Percentiles rank a stretch among this genome's conserved stretches.
Evolutionary conservation across 2,888 invertebrate genomes (phyloP).

Genomic region (Mythimna loreyi): DNA sequence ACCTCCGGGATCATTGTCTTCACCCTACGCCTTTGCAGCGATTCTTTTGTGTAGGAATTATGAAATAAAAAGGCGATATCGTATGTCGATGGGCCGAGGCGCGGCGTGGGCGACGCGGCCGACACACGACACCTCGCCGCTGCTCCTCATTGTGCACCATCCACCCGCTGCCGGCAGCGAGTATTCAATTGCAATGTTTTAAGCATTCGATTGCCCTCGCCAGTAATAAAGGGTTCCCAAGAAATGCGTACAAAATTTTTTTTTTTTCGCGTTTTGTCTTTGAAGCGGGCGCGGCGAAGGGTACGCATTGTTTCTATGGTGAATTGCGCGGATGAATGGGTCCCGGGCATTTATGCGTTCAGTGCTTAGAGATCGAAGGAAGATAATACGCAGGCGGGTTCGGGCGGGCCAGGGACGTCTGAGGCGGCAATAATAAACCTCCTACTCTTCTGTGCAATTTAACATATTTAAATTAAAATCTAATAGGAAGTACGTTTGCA

Average conservation of each 20-base stretch:
- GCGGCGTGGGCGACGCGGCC: constrained; percentile 73
- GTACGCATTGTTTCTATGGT: constrained; percentile 88
- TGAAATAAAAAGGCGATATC: constrained; percentile 90
- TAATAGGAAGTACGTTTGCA: constrained; percentile 17
- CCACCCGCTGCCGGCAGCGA: constrained; percentile 78
- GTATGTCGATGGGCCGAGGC: constrained; percentile 84
- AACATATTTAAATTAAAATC: constrained; percentile 29
- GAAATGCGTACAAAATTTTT: constrained; percentile 82
- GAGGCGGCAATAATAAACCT: constrained; percentile 84
- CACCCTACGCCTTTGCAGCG: constrained; percentile 88
- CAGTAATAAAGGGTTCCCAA: constrained; percentile 88
- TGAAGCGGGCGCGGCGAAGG: constrained; percentile 85
- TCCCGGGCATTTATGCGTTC: constrained; percentile 82
- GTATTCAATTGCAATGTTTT: constrained; percentile 89
- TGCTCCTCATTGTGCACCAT: constrained; percentile 77
- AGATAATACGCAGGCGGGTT: constrained; percentile 86
- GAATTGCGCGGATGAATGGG: constrained; percentile 88
- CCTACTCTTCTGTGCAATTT: constrained; percentile 71
- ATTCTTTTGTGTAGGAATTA: constrained; percentile 88
- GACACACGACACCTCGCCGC: constrained; percentile 81
- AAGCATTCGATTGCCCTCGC: constrained; percentile 90
- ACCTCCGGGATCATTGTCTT: constrained; percentile 91
- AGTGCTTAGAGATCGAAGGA: constrained; percentile 84
- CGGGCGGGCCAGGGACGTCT: constrained; percentile 81
- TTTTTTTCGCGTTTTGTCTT: constrained; percentile 85